These are phyloP conservation scores for Matsumurasca onukii DNA, from an alignment of 1,140 invertebrate species.

Conservation along the genomic window DNA sequence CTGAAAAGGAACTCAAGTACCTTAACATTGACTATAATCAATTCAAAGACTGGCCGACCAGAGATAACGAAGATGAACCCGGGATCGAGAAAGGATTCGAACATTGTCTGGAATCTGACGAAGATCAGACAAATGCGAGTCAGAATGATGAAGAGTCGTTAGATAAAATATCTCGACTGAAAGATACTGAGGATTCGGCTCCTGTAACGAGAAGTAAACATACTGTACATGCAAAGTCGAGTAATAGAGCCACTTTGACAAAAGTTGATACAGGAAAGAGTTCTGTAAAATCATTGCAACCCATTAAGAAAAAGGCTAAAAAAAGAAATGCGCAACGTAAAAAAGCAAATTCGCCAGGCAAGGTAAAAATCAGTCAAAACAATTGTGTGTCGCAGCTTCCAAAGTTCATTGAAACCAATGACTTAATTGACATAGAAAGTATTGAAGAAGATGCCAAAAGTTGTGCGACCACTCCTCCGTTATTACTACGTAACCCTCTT, in stretches of 20 bases:
- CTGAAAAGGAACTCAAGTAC: slow-evolving; percentile 61
- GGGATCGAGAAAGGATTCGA: slow-evolving; percentile 60
- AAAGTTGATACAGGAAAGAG: too few relatives aligned
- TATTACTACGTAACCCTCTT: too few relatives aligned
- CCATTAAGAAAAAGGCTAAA: neutral
- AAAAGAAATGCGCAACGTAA: neutral
- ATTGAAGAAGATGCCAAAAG: slow-evolving; percentile 16
- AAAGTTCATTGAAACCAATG: neutral
- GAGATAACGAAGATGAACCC: slow-evolving; percentile 48
- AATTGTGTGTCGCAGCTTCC: neutral
- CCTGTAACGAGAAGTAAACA: too few relatives aligned
- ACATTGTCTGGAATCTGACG: slow-evolving; percentile 39
- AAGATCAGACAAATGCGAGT: too few relatives aligned
- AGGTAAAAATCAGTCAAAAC: slow-evolving; percentile 7
- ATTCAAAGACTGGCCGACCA: slow-evolving; percentile 59
- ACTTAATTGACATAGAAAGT: slow-evolving; percentile 7
- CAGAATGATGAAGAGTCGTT: too few relatives aligned
- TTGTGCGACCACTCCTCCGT: too few relatives aligned
- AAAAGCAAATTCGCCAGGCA: slow-evolving; percentile 15
- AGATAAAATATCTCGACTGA: too few relatives aligned
- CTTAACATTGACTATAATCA: slow-evolving; percentile 65
- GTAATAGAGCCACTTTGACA: too few relatives aligned
- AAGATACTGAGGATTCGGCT: too few relatives aligned
- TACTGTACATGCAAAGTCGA: too few relatives aligned
- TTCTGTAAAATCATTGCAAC: neutral